Evolutionary conservation across 2,797 vertebrate species (phyloP).

Genomic region (Okamejei kenojei): DNA sequence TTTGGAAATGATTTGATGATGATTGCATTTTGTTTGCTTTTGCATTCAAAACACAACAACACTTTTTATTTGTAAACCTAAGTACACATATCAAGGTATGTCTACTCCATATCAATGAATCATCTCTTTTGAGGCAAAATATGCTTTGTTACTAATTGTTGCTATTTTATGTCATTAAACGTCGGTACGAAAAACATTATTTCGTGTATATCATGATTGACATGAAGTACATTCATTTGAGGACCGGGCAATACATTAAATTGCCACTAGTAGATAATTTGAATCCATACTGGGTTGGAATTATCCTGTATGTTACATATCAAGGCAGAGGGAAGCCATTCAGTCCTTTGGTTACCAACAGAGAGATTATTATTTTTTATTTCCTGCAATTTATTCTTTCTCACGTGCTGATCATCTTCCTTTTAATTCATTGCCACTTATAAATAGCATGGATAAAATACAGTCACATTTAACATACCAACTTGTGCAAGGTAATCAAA

Average conservation of each 20-base stretch:
- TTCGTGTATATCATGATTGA: conserved; percentile 17
- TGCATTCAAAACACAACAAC: conserved; percentile 21
- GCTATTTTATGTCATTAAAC: conserved; percentile 27
- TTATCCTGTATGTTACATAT: neutral
- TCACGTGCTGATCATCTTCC: too few relatives aligned
- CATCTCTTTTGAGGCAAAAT: conserved; percentile 20
- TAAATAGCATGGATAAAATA: too few relatives aligned
- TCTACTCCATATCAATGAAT: conserved; percentile 8
- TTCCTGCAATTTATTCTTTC: neutral
- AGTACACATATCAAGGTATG: conserved; percentile 11
- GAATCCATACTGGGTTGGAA: neutral
- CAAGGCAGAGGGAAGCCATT: too few relatives aligned
- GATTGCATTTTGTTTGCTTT: neutral
- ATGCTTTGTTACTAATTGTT: conserved; percentile 21
- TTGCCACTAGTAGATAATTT: neutral
- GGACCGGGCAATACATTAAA: neutral
- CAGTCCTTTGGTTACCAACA: too few relatives aligned
- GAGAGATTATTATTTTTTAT: neutral
- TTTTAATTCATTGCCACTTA: too few relatives aligned
- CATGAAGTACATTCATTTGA: neutral
- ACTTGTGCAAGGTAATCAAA: too few relatives aligned
- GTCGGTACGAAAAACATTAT: neutral
- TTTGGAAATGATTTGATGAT: neutral
- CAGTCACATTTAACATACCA: too few relatives aligned
- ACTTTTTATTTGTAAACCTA: conserved; percentile 8